Evolutionary conservation across 2,113 vertebrate species (phyloP), one percentile per base, ranked within the genome.

Genomic region (Amphiprion percula): DNA sequence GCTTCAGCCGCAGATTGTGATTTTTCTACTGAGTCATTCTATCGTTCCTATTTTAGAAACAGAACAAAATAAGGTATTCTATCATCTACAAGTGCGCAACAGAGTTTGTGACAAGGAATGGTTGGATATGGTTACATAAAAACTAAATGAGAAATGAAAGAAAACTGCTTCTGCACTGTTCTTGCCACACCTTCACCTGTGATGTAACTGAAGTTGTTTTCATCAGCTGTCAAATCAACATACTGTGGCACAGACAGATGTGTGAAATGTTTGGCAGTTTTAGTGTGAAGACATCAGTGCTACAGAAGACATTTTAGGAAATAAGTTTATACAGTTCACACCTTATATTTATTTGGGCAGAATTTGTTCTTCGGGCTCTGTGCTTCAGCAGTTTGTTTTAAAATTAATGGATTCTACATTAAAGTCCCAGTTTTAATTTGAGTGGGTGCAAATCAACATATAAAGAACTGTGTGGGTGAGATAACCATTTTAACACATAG

Each of bases 1-100:
- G 28, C 46, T 56, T 70, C 16, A 58, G 63, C 14, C n/a, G 23
- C 55, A 82, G 64, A 64, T 47, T n/a, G 52, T 33, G 47, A 60
- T 72, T 63, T 21, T 66, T 61, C 63, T n/a, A n/a, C 59, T 62
- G 77, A 78, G 74, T 85, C 80, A 86, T 37, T 44, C 44, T 46
- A 30, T 46, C 68, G 16, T 3, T 80, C 11, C 54, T 0, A 28
- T 77, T 75, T 69, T 5, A 68, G 37, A 64, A n/a, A 67, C 5
- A 0, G 0, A 41, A 60, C 56, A 11, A 70, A 64, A 55, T 8
- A 5, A 5, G 0, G 19, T 55, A 44, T 74, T 23, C 17, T 37
- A 71, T 46, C 37, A 19, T 70, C 53, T 53, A 15, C 59, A 52
- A 39, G n/a, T 21, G 55, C 4, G 5, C 10, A 68, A 5, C 47